Base-by-base conservation (phyloP, 2,888 invertebrate genomes). In the Drosophila austrosaltans region DNA sequence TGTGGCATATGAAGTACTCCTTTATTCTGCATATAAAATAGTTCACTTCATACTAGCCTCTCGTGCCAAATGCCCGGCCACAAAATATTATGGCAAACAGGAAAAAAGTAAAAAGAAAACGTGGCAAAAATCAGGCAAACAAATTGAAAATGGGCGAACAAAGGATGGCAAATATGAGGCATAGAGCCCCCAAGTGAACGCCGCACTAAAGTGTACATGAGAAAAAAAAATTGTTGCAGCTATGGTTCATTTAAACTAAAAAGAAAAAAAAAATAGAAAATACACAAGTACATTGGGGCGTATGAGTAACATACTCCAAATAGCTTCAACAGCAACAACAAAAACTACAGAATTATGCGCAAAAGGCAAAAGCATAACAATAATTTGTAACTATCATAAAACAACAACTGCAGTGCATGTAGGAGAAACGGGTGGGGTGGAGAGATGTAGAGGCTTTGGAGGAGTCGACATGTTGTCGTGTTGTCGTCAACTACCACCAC, bases 281-380 rank as follows among this genome's bases (percentile, higher is more conserved):
- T 39, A 40, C 72, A 63, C 63, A 69, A 77, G 71, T 58, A 71
- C 48, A 48, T 48, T 48, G 48, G 48, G 78, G 88, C 85, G 86
- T 87, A 85, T 85, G 85, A 87, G 89, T 87, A 89, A 85, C 84
- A 87, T 72, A 89, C 86, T 84, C 85, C 76, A 79, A 88, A 84
- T 86, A 68, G 75, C 82, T 66, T 48, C 70, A 58, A 66, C 72
- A 79, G 77, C 70, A 53, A 4, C 48, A 57, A 42, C 63, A 64
- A 77, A 71, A 87, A 83, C 88, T 81, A 72, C 88, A 78, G 81
- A 89, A 88, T 84, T 84, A 84, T 84, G 83, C 83, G 89, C 89
- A 87, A 88, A 82, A 83, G 77, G 77, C 79, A 88, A 87, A 89
- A 84, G 69, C 71, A 66, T 44, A 63, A 68, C 36, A 36, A 36